Conservation (phyloP, 2,797 vertebrate genomes). For the Karalla daura region DNA sequence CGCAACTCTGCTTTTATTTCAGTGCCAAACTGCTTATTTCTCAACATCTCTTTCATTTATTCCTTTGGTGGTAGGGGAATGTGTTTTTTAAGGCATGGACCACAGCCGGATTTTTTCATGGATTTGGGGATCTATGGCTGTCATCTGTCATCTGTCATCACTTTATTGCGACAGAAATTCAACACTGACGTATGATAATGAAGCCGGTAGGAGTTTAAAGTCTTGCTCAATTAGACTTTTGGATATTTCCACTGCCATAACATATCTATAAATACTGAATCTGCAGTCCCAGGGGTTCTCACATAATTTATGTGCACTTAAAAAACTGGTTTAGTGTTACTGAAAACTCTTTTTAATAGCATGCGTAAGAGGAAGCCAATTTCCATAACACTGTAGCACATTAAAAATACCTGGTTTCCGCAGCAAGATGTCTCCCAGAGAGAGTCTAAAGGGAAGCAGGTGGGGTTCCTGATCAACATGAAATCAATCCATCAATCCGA, state of each 20-base stretch:
- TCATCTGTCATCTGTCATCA: constrained; percentile 15
- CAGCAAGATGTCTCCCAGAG: background rate
- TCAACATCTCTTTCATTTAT: constrained; percentile 36
- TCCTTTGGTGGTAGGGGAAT: constrained; percentile 17
- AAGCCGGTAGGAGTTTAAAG: background rate
- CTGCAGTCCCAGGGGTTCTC: background rate
- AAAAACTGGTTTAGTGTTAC: background rate
- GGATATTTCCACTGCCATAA: background rate
- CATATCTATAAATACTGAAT: background rate
- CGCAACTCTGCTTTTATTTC: constrained; percentile 38
- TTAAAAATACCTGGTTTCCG: background rate
- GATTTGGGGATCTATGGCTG: constrained; percentile 11
- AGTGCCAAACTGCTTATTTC: constrained; percentile 36
- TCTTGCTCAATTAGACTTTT: constrained; percentile 3
- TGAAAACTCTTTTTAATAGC: background rate
- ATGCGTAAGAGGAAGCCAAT: background rate
- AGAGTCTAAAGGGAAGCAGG: background rate
- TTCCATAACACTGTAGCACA: background rate
- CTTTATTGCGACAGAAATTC: constrained; percentile 4
- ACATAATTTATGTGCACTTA: background rate
- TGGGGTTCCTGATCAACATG: background rate
- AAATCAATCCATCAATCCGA: no score
- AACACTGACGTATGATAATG: background rate
- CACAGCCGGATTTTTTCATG: constrained; percentile 9
- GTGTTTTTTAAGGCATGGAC: constrained; percentile 12